phyloP scores from a whole-genome alignment of 2,113 vertebrate species.

The Stigmatopora nigra region DNA sequence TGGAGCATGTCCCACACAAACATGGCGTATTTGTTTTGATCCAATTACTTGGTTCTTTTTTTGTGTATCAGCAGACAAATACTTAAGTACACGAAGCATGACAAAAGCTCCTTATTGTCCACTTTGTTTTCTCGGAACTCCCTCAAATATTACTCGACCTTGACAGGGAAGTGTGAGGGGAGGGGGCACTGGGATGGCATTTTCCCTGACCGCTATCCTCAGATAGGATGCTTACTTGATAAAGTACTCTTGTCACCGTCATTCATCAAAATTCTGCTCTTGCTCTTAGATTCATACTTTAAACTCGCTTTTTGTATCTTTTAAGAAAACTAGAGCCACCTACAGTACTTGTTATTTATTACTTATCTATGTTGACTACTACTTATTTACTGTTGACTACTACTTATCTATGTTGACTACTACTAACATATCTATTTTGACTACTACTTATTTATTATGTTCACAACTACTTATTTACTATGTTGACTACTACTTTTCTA shows the following conservation, averaged over 20 bases:
- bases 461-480: no score
- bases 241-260: conserved; percentile 50
- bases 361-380: no score
- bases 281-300: conserved; percentile 26
- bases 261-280: conserved; percentile 60
- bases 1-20: conserved; percentile 39
- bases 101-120: conserved; percentile 12
- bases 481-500: no score
- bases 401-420: no score
- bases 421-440: no score
- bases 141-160: conserved; percentile 56
- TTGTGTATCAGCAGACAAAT: conserved; percentile 15
- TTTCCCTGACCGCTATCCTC: conserved; percentile 52
- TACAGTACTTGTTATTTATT: conserved; percentile 1
- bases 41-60: conserved; percentile 29
- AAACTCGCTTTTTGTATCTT: conserved; percentile 6
- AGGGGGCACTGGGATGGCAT: conserved; percentile 34
- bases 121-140: conserved; percentile 27
- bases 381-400: no score
- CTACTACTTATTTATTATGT: no score
- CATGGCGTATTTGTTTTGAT: conserved; percentile 22
- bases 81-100: conserved; percentile 24
- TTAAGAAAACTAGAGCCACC: conserved; percentile 14
- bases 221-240: conserved; percentile 62
- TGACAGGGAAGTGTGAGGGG: conserved; percentile 41